Base-by-base conservation (phyloP, 2,888 invertebrate genomes). In the Apodemia zela region DNA sequence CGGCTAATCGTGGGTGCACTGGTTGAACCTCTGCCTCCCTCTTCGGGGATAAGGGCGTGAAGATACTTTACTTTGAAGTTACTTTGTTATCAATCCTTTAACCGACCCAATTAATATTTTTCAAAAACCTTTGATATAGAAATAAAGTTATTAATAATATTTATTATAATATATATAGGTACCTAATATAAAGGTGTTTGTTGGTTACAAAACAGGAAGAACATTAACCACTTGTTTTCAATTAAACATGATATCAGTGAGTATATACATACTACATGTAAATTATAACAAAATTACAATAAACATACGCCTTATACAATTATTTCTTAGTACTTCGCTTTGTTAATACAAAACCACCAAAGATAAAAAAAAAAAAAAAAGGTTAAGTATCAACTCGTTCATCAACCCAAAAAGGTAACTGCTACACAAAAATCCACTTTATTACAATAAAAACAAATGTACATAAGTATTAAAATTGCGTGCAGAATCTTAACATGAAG, bases 351-450 rank as follows among this genome's bases (percentile, higher is more conserved):
- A 42, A 42, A 42, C 42, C 42, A 42, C 5, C 1, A 42, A 42
- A 47, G 8, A 29, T 29, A 29, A 29, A 47, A 15, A 47, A 62
- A 54, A 25, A 61, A 61, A 47, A 17, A 45, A 45, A 45, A 45
- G n/a, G 7, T 47, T 47, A 47, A 17, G 45, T 81, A 82, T 76
- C 76, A 74, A 72, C 73, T 71, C 81, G 84, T 87, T 84, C 82
- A 80, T 84, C 82, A 84, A 84, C 84, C 82, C 81, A 82, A 82
- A 83, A 81, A 76, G 72, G 59, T 61, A 33, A 68, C 66, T 62
- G 63, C 66, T 60, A 68, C 76, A 79, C 80, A 68, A 82, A 73
- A 75, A 69, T 74, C 71, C 72, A 73, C 69, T 63, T 73, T 67
- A 68, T 69, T 69, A 68, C 67, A 65, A 69, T 68, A 67, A 68